These are phyloP conservation scores for Phalloptychus januarius DNA, from an alignment of 2,797 vertebrate species.

Conservation along the genomic window DNA sequence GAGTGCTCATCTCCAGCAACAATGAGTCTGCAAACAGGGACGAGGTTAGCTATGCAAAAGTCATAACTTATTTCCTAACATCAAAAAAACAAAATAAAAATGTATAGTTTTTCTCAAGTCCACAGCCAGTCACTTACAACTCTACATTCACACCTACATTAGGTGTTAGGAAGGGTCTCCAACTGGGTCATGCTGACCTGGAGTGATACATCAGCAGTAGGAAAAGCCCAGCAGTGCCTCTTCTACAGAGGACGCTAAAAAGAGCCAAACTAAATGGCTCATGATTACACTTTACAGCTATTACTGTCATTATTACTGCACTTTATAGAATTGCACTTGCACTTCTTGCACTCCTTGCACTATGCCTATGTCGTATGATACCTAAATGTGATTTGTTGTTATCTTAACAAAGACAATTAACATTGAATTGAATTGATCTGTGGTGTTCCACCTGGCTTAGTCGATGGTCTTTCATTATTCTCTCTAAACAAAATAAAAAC, in stretches of 20 bases:
- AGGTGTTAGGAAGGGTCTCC: background rate
- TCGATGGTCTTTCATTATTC: background rate
- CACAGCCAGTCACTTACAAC: background rate
- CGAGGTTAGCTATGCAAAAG: background rate
- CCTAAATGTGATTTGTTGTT: background rate
- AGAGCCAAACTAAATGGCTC: too few species aligned
- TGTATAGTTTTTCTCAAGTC: background rate
- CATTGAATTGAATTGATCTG: background rate
- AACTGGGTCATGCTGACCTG: background rate
- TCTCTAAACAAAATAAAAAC: background rate
- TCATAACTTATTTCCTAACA: background rate
- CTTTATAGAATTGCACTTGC: background rate
- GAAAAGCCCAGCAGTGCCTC: too few species aligned
- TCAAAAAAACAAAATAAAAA: background rate
- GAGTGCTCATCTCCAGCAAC: too few species aligned
- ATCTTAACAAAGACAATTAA: background rate
- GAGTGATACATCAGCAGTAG: too few species aligned
- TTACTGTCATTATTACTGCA: background rate
- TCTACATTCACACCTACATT: background rate
- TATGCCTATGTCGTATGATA: background rate
- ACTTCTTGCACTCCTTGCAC: background rate
- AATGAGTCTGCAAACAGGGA: background rate
- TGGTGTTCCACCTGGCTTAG: background rate
- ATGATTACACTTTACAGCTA: background rate
- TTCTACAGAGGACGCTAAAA: too few species aligned